phyloP scores from a whole-genome alignment of 1,140 invertebrate species.

The Drosophila nigrodunni region DNA sequence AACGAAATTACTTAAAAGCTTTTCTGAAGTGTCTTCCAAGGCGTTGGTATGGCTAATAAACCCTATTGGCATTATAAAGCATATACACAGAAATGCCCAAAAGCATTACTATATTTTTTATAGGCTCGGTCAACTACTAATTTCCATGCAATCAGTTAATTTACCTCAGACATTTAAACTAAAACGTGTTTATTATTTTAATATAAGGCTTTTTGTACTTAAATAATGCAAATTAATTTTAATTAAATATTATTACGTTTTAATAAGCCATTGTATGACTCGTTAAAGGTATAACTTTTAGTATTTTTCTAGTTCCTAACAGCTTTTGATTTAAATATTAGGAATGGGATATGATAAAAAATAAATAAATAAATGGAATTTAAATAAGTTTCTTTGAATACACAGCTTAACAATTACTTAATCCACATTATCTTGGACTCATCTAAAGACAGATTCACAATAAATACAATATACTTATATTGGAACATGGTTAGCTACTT shows the following conservation, averaged over 20 bases:
- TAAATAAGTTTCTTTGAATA: too few relatives aligned
- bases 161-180: background rate
- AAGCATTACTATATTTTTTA: slow-evolving; percentile 3
- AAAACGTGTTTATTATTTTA: slow-evolving; percentile 21
- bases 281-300: too few relatives aligned
- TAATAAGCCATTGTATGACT: too few relatives aligned
- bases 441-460: slow-evolving; percentile 6
- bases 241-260: background rate
- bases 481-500: slow-evolving; percentile 11
- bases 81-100: slow-evolving; percentile 4
- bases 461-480: background rate
- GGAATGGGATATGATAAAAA: too few relatives aligned
- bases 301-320: background rate
- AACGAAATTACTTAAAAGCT: slow-evolving; percentile 45
- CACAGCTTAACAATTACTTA: slow-evolving; percentile 6
- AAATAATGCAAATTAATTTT: background rate
- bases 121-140: background rate
- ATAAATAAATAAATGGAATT: too few relatives aligned
- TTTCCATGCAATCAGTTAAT: slow-evolving; percentile 28
- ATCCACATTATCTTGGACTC: slow-evolving; percentile 13
- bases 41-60: slow-evolving; percentile 37
- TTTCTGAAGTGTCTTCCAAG: slow-evolving; percentile 39
- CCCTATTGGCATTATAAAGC: slow-evolving; percentile 31
- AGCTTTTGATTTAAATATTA: too few relatives aligned
- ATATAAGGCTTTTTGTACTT: background rate